These are phyloP conservation scores for Myotis daubentonii DNA, from an alignment of 2,797 vertebrate genomes.

Conservation along the genomic window DNA sequence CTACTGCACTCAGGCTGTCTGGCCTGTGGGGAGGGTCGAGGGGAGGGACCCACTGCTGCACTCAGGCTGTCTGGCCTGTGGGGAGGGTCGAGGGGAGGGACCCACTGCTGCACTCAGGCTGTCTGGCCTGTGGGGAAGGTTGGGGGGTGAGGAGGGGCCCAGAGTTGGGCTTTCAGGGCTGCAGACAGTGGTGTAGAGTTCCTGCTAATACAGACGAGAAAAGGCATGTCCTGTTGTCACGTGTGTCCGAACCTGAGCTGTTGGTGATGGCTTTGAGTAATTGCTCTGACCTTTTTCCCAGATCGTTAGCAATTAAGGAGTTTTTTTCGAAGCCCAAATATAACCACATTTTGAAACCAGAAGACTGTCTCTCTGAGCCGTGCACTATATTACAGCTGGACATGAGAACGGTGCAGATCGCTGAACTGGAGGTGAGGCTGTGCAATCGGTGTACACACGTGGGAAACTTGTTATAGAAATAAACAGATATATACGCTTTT, in stretches of 20 bases:
- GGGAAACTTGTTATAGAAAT: background rate
- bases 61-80: too few species aligned
- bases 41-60: too few species aligned
- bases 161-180: background rate
- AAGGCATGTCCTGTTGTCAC: rapidly evolving
- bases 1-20: too few species aligned
- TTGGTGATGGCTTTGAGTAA: background rate
- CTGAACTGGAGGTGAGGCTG: constrained; percentile 72
- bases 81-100: background rate
- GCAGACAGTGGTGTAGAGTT: rapidly evolving
- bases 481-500: background rate
- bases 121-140: background rate
- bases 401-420: constrained; percentile 86
- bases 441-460: rapidly evolving
- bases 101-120: background rate
- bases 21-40: too few species aligned
- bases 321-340: constrained; percentile 90
- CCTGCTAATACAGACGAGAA: background rate
- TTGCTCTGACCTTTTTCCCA: constrained; percentile 61
- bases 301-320: constrained; percentile 88
- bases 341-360: constrained; percentile 86
- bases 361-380: constrained; percentile 83
- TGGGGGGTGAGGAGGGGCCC: background rate
- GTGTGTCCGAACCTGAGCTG: background rate
- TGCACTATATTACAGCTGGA: constrained; percentile 85